These are phyloP conservation scores for Danio aesculapii DNA, from an alignment of 2,797 vertebrate species.

Conservation along the genomic window DNA sequence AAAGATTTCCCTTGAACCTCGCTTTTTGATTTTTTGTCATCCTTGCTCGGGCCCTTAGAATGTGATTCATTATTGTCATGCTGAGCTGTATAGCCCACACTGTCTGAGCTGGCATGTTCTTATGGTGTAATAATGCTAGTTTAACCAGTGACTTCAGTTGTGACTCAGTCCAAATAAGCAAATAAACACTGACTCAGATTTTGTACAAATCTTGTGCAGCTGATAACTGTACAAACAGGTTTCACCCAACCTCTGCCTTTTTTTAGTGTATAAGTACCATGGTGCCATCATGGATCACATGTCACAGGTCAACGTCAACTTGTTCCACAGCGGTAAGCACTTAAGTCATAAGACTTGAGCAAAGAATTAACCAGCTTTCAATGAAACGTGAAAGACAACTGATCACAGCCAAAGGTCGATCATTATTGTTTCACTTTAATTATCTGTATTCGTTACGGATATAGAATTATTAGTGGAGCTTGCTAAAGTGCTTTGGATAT, in stretches of 20 bases:
- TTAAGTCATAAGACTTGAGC: slow-evolving; percentile 19
- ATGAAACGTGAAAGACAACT: neutral
- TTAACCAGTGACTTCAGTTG: slow-evolving; percentile 42
- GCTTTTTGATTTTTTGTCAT: neutral
- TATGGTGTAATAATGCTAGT: slow-evolving; percentile 46
- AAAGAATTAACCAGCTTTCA: slow-evolving; percentile 34
- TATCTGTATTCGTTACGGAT: neutral
- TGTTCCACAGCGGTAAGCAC: slow-evolving; percentile 19
- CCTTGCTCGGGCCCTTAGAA: no score
- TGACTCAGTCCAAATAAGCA: slow-evolving; percentile 23
- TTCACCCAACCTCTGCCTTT: slow-evolving; percentile 23
- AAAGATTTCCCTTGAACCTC: neutral
- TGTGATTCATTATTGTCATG: neutral
- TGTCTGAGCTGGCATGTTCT: slow-evolving; percentile 29
- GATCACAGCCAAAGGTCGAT: slow-evolving; percentile 1
- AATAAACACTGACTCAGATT: slow-evolving; percentile 30
- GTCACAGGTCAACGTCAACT: slow-evolving; percentile 17
- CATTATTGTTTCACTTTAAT: slow-evolving; percentile 1
- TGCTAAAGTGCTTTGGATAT: neutral
- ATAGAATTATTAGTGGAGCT: neutral
- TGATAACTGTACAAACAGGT: slow-evolving; percentile 10
- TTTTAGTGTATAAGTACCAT: slow-evolving; percentile 1
- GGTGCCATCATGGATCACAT: slow-evolving; percentile 34
- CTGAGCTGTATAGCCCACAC: neutral
- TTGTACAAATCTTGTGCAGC: slow-evolving; percentile 6